phyloP scores from a whole-genome alignment of 2,888 invertebrate species.

The Pherbina coryleti region DNA sequence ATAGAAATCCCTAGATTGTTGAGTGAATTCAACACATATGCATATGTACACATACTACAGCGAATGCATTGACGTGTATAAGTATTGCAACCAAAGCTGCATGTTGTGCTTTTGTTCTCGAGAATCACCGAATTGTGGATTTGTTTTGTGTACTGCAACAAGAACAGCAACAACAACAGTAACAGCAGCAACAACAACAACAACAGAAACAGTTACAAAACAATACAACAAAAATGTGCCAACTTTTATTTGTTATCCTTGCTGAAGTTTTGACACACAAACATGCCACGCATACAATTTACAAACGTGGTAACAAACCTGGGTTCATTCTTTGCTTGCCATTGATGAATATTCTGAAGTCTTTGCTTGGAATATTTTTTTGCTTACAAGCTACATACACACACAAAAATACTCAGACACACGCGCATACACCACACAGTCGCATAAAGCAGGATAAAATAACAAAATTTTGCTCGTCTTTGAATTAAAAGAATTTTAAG shows the following conservation, averaged over 20 bases:
- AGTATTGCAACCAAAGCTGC: neutral
- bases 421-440: too few relatives aligned
- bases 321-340: too few relatives aligned
- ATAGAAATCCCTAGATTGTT: neutral
- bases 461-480: too few relatives aligned
- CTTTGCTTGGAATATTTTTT: too few relatives aligned
- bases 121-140: neutral
- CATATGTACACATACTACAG: neutral
- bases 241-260: constrained; percentile 1
- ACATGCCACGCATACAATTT: neutral
- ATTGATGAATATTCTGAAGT: neutral
- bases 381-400: too few relatives aligned
- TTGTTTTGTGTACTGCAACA: neutral
- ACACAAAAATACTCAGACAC: too few relatives aligned
- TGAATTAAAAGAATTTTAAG: too few relatives aligned
- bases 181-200: neutral
- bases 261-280: neutral
- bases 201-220: neutral
- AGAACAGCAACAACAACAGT: neutral
- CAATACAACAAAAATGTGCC: neutral
- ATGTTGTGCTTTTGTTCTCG: neutral
- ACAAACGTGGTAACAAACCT: too few relatives aligned
- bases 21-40: neutral
- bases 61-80: neutral
- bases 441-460: too few relatives aligned